Evolutionary conservation across 1,140 invertebrate species (phyloP).

Genomic region (Tribolium madens): DNA sequence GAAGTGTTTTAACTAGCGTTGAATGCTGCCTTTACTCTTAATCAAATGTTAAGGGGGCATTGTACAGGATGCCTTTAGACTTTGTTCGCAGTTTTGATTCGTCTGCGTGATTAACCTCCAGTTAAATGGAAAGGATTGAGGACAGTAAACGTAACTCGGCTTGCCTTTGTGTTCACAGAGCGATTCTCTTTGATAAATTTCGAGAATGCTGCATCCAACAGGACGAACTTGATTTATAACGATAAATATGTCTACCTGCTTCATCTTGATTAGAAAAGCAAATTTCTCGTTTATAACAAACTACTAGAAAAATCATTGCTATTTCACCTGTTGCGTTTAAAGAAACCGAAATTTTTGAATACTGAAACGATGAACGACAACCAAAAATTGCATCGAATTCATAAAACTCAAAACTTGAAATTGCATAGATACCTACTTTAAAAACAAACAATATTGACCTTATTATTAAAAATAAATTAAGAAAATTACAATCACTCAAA

Average conservation of each 20-base stretch:
- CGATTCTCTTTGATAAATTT: constrained; percentile 7
- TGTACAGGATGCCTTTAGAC: constrained; percentile 10
- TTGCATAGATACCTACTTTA: too few species aligned
- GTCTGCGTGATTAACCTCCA: constrained; percentile 23
- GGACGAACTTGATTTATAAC: neutral
- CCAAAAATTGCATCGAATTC: too few species aligned
- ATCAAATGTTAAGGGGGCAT: constrained; percentile 31
- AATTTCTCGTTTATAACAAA: too few species aligned
- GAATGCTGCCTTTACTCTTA: constrained; percentile 30
- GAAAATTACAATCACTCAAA: too few species aligned
- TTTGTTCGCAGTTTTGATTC: constrained; percentile 20
- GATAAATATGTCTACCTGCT: neutral
- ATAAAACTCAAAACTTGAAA: too few species aligned
- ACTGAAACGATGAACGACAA: too few species aligned
- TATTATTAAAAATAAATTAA: too few species aligned
- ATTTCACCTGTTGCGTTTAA: too few species aligned
- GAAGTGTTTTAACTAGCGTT: constrained; percentile 33
- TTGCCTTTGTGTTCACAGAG: neutral
- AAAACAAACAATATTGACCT: too few species aligned
- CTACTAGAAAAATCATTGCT: too few species aligned
- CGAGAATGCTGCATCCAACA: neutral
- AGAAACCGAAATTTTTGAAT: too few species aligned
- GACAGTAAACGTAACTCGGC: neutral
- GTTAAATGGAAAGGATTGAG: constrained; percentile 31
- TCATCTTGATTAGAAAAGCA: neutral